A percentile compares a stretch with the other conserved stretches of the same genome.
These are phyloP conservation scores for Macheiramphus alcinus DNA, from an alignment of 2,113 vertebrate genomes.

Conservation along the genomic window DNA sequence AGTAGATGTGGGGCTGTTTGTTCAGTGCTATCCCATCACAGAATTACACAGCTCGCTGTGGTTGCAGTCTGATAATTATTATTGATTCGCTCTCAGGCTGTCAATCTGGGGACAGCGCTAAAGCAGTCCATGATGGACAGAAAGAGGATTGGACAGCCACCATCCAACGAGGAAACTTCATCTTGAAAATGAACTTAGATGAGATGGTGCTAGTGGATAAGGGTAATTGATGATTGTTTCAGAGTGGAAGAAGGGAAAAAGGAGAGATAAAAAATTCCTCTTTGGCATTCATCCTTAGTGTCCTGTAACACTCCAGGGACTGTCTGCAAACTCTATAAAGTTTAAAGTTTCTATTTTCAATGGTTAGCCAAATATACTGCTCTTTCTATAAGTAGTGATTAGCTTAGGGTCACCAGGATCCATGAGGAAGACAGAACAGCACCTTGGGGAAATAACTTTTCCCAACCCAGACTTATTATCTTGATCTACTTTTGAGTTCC, in stretches of 20 bases:
- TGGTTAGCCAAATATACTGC: background rate
- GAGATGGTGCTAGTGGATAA: slow-evolving; percentile 89
- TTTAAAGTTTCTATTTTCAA: slow-evolving; percentile 32
- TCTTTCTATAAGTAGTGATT: slow-evolving; percentile 4
- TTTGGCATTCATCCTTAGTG: slow-evolving; percentile 71
- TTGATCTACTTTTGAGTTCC: background rate
- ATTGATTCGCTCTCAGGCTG: slow-evolving; percentile 93
- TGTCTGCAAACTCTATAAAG: slow-evolving; percentile 68
- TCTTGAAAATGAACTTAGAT: slow-evolving; percentile 90
- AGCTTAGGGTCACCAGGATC: background rate
- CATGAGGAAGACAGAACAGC: background rate
- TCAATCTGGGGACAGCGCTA: slow-evolving; percentile 83
- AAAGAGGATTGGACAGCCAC: slow-evolving; percentile 87
- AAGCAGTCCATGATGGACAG: slow-evolving; percentile 88
- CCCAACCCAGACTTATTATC: background rate
- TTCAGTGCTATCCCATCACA: slow-evolving; percentile 72
- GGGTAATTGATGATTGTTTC: slow-evolving; percentile 97
- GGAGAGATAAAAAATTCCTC: slow-evolving; percentile 67
- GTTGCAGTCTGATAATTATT: slow-evolving; percentile 93
- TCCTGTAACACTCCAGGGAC: slow-evolving; percentile 63
- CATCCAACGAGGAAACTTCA: slow-evolving; percentile 88
- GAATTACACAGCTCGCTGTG: slow-evolving; percentile 80
- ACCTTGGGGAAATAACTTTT: background rate
- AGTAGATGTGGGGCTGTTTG: slow-evolving; percentile 68
- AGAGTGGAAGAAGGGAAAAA: slow-evolving; percentile 73